Conservation (phyloP, 2,113 vertebrate species). For the Rostratula benghalensis region DNA sequence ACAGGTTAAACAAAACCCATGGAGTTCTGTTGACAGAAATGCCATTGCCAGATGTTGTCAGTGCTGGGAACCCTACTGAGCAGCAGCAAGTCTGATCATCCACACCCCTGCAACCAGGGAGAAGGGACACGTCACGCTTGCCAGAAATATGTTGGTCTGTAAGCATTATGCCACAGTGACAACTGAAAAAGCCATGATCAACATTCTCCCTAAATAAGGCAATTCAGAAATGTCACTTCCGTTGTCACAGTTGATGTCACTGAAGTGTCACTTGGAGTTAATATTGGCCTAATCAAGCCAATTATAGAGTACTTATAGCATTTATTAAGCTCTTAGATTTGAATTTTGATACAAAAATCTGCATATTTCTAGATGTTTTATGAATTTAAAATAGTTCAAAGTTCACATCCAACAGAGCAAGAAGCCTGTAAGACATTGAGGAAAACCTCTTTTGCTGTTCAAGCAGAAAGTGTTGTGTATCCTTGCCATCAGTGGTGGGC, state of each 20-base stretch:
- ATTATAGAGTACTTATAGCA: slow-evolving; percentile 63
- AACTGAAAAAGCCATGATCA: slow-evolving; percentile 13
- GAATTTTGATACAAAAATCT: slow-evolving; percentile 77
- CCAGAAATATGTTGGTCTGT: neutral
- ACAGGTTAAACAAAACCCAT: neutral
- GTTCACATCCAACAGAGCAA: neutral
- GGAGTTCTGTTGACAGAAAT: neutral
- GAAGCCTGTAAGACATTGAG: neutral
- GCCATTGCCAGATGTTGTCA: neutral
- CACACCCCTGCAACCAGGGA: neutral
- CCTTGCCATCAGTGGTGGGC: neutral
- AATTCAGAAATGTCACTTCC: slow-evolving; percentile 56
- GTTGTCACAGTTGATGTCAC: slow-evolving; percentile 59
- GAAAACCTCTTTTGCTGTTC: neutral
- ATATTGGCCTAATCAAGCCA: slow-evolving; percentile 72
- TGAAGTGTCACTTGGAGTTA: slow-evolving; percentile 54
- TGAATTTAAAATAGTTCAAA: slow-evolving; percentile 30
- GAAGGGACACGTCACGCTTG: neutral
- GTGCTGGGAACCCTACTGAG: neutral
- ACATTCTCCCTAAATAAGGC: slow-evolving; percentile 44
- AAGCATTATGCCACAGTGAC: neutral
- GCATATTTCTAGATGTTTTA: slow-evolving; percentile 2
- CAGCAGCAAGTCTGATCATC: neutral
- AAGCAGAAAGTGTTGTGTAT: neutral
- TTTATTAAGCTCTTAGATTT: slow-evolving; percentile 48